Evolutionary conservation across 2,113 vertebrate genomes (phyloP).

Genomic region (Dipodomys merriami): DNA sequence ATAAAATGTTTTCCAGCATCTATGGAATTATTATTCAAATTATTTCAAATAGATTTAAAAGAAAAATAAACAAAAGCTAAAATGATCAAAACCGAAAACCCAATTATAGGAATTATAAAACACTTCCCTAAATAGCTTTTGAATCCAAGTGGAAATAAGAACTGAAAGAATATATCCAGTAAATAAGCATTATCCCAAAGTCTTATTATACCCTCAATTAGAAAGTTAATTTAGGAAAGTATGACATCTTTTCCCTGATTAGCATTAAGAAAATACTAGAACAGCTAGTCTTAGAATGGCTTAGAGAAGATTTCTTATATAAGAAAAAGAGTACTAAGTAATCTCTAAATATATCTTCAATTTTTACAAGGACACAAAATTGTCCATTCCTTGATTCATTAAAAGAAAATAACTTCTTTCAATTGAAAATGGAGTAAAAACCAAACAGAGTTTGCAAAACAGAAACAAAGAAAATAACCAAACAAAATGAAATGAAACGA

Average conservation of each 20-base stretch:
- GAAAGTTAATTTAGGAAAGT: not conserved
- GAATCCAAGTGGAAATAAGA: not conserved
- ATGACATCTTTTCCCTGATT: not conserved
- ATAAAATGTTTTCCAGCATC: not conserved
- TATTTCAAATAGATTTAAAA: not conserved
- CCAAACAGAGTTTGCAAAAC: not conserved
- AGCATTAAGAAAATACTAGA: conserved; percentile 32
- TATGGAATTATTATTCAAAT: conserved; percentile 41
- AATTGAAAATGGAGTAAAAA: not conserved
- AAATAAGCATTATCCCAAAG: not conserved
- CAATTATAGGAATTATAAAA: conserved; percentile 8
- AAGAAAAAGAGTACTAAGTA: not conserved
- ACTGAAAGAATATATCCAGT: not conserved
- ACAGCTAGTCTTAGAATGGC: not conserved
- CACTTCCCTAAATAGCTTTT: not conserved
- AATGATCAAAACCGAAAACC: conserved; percentile 20
- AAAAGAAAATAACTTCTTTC: conserved; percentile 21
- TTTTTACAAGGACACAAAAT: not conserved
- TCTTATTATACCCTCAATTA: not conserved
- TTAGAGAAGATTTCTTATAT: conserved; percentile 10
- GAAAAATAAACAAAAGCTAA: not conserved
- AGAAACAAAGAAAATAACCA: not conserved
- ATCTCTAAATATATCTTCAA: conserved; percentile 35
- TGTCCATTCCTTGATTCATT: not conserved
- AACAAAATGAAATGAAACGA: not conserved